These are phyloP conservation scores for Microplitis deprimator DNA, from an alignment of 2,888 invertebrate genomes.

Conservation along the genomic window DNA sequence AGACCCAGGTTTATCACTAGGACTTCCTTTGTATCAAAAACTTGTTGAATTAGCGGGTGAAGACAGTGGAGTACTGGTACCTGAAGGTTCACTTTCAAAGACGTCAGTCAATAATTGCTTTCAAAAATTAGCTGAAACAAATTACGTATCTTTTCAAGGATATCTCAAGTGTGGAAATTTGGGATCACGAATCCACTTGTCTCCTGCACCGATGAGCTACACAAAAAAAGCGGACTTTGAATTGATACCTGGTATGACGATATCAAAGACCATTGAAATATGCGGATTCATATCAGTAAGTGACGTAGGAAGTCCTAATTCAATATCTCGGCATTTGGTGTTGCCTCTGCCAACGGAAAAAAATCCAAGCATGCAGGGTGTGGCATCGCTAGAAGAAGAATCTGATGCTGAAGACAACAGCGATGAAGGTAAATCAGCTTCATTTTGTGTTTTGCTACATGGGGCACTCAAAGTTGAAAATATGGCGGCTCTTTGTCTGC, in stretches of 20 bases:
- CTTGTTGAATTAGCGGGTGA: constrained; percentile 83
- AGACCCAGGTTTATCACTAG: constrained; percentile 70
- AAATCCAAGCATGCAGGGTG: constrained; percentile 68
- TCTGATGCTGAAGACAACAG: constrained; percentile 74
- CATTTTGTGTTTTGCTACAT: constrained; percentile 93
- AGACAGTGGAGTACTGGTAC: constrained; percentile 76
- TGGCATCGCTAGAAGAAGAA: constrained; percentile 71
- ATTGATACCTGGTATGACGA: constrained; percentile 73
- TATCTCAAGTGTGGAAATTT: constrained; percentile 83
- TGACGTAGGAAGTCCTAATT: constrained; percentile 92
- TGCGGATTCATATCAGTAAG: constrained; percentile 90
- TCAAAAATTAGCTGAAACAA: constrained; percentile 80
- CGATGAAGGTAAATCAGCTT: constrained; percentile 86
- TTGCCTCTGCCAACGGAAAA: constrained; percentile 79
- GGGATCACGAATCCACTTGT: constrained; percentile 80
- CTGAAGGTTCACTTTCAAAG: constrained; percentile 74
- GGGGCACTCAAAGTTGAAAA: constrained; percentile 94
- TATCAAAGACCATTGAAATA: constrained; percentile 84
- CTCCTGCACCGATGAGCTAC: constrained; percentile 80
- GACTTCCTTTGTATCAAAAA: constrained; percentile 84
- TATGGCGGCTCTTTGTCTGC: constrained; percentile 89
- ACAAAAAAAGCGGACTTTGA: constrained; percentile 79
- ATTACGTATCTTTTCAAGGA: constrained; percentile 83
- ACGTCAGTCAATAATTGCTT: constrained; percentile 68
- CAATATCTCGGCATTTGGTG: constrained; percentile 90